Conservation (phyloP, 2,888 invertebrate species). For the Agrypnus murinus region DNA sequence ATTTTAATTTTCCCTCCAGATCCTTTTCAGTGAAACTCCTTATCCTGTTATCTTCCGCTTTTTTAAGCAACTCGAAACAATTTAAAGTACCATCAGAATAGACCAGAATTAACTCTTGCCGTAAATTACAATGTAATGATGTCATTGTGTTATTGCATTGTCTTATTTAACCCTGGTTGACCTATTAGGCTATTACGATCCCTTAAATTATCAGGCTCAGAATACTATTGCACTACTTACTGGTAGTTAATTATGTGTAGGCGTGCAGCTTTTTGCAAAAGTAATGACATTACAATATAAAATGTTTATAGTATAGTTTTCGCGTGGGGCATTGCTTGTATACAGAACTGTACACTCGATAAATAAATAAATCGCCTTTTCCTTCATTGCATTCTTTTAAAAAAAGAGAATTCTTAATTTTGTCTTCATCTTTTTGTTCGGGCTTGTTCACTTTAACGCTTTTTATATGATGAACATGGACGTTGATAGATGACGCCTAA, state of each 20-base stretch:
- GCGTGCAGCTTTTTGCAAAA: too few species aligned
- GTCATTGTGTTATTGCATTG: constrained; percentile 44
- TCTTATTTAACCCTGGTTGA: constrained; percentile 35
- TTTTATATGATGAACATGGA: constrained; percentile 30
- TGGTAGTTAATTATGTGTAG: too few species aligned
- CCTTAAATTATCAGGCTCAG: constrained; percentile 16
- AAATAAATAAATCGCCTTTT: too few species aligned
- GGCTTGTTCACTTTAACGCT: constrained; percentile 22
- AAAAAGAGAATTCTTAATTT: constrained; percentile 16
- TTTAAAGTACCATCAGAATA: constrained; percentile 28
- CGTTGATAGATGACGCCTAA: constrained; percentile 39
- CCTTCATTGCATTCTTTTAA: too few species aligned
- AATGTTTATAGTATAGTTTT: too few species aligned
- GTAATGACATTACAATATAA: too few species aligned
- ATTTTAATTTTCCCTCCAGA: too few species aligned
- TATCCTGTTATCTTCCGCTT: too few species aligned
- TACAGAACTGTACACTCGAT: too few species aligned
- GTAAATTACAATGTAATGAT: constrained; percentile 38
- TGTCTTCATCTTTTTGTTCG: constrained; percentile 33
- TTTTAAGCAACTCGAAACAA: neutral
- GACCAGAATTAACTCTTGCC: constrained; percentile 1
- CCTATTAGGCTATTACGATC: constrained; percentile 28
- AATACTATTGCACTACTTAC: too few species aligned
- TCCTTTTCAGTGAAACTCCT: too few species aligned
- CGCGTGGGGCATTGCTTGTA: too few species aligned